Conservation (phyloP, 2,888 invertebrate species). For the Apeira syringaria region DNA sequence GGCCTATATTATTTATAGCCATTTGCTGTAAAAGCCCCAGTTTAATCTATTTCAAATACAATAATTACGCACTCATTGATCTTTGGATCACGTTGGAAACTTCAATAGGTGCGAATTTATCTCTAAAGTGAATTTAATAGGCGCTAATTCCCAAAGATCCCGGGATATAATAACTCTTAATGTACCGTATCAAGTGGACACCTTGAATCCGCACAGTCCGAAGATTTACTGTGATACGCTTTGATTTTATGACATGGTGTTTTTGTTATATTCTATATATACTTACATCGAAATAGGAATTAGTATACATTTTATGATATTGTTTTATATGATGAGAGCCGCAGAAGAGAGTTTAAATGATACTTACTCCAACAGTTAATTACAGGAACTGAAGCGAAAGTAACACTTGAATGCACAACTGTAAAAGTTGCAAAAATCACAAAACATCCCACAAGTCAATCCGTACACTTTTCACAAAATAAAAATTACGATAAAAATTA, state of each 20-base stretch:
- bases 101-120: conserved; percentile 31
- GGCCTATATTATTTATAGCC: no score
- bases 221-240: conserved; percentile 75
- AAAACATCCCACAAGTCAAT: conserved; percentile 74
- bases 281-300: conserved; percentile 51
- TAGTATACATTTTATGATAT: conserved; percentile 32
- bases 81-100: conserved; percentile 27
- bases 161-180: conserved; percentile 67
- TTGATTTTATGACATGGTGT: conserved; percentile 62
- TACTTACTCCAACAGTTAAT: conserved; percentile 62
- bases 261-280: conserved; percentile 46
- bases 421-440: conserved; percentile 57
- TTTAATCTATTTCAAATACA: not conserved
- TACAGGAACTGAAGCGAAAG: conserved; percentile 45
- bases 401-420: conserved; percentile 51
- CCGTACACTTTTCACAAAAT: conserved; percentile 34
- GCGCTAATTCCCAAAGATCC: conserved; percentile 56
- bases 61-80: conserved; percentile 5
- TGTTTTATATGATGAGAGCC: not conserved
- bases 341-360: conserved; percentile 32
- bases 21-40: not conserved
- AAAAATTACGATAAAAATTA: conserved; percentile 17
- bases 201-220: conserved; percentile 62
- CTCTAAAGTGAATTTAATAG: conserved; percentile 53
- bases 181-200: conserved; percentile 73